Evolutionary conservation across 2,113 vertebrate species (phyloP).

Genomic region (Petromus typicus): DNA sequence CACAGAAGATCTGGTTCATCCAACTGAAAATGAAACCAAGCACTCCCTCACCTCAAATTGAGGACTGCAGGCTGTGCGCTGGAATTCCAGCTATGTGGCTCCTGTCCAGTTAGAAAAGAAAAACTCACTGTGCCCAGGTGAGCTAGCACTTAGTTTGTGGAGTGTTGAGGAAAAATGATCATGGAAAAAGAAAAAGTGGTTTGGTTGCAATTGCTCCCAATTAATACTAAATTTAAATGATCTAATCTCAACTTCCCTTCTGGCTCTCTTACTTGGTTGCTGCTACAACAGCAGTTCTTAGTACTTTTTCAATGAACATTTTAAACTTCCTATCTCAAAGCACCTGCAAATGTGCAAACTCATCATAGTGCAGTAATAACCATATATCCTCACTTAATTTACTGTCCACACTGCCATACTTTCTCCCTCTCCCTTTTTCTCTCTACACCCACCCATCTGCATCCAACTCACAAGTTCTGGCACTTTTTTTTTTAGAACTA

Average conservation of each 20-base stretch:
- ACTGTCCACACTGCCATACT: neutral
- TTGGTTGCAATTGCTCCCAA: neutral
- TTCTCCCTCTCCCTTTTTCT: neutral
- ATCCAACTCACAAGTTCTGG: neutral
- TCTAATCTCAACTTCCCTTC: conserved; percentile 9
- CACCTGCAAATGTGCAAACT: conserved; percentile 11
- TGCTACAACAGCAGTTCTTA: neutral
- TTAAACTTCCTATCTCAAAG: conserved; percentile 31
- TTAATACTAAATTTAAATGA: neutral
- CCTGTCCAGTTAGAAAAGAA: neutral
- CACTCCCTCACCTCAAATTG: neutral
- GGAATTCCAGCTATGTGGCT: neutral
- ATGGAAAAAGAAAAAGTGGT: neutral
- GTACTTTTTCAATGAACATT: conserved; percentile 17
- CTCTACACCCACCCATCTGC: neutral
- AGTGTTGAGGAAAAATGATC: neutral
- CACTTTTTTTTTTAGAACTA: neutral
- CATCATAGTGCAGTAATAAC: neutral
- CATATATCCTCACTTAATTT: neutral
- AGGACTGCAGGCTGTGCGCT: neutral
- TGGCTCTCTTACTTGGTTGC: neutral
- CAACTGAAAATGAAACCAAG: neutral
- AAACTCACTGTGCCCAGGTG: conserved; percentile 14
- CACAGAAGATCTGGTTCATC: neutral
- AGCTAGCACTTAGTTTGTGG: neutral